Percentiles rank a stretch among this genome's conserved stretches.
phyloP scores from a whole-genome alignment of 2,797 vertebrate genomes.

The Threskiornis aethiopicus region DNA sequence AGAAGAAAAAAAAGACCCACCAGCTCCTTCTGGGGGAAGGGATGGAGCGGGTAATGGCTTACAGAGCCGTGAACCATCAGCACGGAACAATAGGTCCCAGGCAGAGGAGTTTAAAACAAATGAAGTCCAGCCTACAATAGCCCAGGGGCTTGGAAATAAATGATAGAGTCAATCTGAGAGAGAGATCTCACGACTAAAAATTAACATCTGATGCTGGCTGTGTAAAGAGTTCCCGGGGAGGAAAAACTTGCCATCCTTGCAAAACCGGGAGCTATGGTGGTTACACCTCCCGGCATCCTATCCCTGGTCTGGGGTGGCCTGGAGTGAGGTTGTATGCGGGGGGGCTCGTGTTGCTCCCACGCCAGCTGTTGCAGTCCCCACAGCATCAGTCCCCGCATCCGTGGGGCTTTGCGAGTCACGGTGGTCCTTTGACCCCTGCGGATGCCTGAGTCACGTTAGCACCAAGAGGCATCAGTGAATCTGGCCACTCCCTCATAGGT shows the following conservation, averaged over 20 bases:
- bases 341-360: rapidly evolving
- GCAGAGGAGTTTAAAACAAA: background rate
- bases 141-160: background rate
- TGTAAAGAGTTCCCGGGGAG: background rate
- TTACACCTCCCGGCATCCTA: background rate
- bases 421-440: background rate
- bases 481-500: background rate
- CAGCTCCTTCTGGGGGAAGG: background rate
- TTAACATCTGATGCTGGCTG: background rate
- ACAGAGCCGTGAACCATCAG: background rate
- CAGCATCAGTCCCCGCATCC: rapidly evolving
- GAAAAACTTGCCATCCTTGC: background rate
- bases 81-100: background rate
- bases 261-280: background rate
- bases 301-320: background rate
- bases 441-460: background rate
- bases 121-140: background rate
- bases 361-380: background rate
- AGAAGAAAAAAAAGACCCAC: background rate
- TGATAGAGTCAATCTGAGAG: background rate
- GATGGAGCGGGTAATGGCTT: background rate
- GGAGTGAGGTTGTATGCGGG: background rate
- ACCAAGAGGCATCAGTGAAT: background rate
- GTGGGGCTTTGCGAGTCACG: rapidly evolving
- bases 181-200: background rate